These are phyloP conservation scores for Lottia scabra DNA, from an alignment of 2,888 invertebrate species.

Conservation along the genomic window DNA sequence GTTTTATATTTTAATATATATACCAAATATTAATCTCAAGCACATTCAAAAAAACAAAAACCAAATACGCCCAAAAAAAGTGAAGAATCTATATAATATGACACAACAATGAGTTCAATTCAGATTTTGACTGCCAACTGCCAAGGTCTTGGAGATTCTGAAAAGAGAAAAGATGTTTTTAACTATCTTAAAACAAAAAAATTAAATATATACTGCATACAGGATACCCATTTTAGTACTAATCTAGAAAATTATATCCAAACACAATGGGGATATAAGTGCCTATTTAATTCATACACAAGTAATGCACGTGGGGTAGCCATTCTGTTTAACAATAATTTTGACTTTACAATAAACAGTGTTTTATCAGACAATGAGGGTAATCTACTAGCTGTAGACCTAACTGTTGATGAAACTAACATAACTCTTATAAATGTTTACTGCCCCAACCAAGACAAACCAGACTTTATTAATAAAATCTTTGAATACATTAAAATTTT, in stretches of 20 bases:
- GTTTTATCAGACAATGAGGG: not conserved
- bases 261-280: not conserved
- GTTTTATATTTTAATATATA: too few species aligned
- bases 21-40: too few species aligned
- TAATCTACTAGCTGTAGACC: not conserved
- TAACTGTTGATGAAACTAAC: not conserved
- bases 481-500: not conserved
- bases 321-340: not conserved
- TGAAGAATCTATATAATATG: too few species aligned
- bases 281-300: not conserved
- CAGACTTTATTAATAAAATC: conserved; percentile 10
- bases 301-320: not conserved
- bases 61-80: too few species aligned
- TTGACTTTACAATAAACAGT: not conserved
- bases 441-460: conserved; percentile 17
- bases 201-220: not conserved
- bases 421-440: conserved; percentile 7
- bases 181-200: not conserved
- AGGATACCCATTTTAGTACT: not conserved
- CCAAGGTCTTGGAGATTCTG: conserved; percentile 1
- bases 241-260: not conserved
- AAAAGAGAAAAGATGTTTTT: not conserved
- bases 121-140: not conserved
- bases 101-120: not conserved
- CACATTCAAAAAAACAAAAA: too few species aligned